Evolutionary conservation across 2,797 vertebrate genomes (phyloP).

Genomic region (Malurus leucopterus): DNA sequence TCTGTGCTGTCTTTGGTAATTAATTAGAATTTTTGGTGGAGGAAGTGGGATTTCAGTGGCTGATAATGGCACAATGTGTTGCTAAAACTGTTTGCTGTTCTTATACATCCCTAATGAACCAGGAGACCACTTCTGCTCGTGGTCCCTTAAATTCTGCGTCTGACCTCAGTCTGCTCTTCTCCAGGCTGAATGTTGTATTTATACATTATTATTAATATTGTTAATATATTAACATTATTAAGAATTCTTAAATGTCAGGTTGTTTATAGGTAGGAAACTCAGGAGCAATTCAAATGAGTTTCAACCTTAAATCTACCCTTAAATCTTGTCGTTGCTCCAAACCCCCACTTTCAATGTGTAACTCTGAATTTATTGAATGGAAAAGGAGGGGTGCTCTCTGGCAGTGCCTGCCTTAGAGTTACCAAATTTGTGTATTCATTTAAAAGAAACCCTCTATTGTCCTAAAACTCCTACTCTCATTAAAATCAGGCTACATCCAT

Average conservation of each 20-base stretch:
- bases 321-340: neutral
- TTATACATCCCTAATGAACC: neutral
- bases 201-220: too few species aligned
- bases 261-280: neutral
- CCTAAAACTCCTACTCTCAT: neutral
- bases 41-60: neutral
- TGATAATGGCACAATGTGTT: neutral
- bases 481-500: neutral
- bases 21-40: slow-evolving; percentile 22
- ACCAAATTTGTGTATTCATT: neutral
- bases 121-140: neutral
- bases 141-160: neutral
- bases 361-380: neutral
- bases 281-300: neutral
- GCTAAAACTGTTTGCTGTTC: neutral
- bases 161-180: neutral
- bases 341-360: neutral
- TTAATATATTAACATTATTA: neutral
- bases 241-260: neutral
- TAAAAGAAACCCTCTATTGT: neutral
- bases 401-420: neutral
- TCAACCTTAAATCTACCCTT: neutral
- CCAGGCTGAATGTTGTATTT: neutral
- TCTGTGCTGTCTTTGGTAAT: neutral
- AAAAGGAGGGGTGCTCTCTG: neutral